Evolutionary conservation across 1,140 invertebrate species (phyloP), one percentile per base, ranked within the genome.

Genomic region (Pseudomyrmex pallidus): DNA sequence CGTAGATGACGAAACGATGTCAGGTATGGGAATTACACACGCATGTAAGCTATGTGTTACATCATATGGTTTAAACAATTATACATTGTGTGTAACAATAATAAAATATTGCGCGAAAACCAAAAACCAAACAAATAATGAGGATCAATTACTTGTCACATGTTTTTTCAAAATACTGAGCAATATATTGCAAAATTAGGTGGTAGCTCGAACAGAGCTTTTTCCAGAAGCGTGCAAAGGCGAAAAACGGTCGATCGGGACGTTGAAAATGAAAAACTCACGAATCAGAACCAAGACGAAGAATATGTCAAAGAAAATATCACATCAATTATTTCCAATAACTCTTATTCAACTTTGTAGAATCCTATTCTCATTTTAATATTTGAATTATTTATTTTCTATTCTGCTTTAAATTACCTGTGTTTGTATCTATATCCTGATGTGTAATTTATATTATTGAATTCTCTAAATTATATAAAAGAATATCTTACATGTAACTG

Each of bases 1-100:
- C 90, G 96, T 97, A 3, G 97, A 97, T 90, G 96, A 98, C 87
- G 97, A 98, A 94, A 97, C 97, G 2, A 97, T 98, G 96, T 97
- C 96, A 91, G 97, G 96, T 96, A 87, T 73, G 44, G 1, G 52
- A 56, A 2, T 17, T 80, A 17, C 20, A 17, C 17, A 59, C 1
- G 20, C 5, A 50, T 66, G 20, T 17, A 46, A 17, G 15, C 4
- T 15, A 54, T 62, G 1, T 44, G 13, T 9, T 59, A 59, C n/a
- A 12, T 48, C 35, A 50, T 67, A 56, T 35, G 0, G 35, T 35
- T 35, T 5, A 35, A 35, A 35, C 35, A 35, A 35, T 35, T 10
- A 2, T 25, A 52, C 46, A 59, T 1, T 46, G 25, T 25, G 25
- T 25, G 22, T 2, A 56, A 12, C 66, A 13, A 67, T 20, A 57